These are phyloP conservation scores for Calcarius ornatus DNA, from an alignment of 2,113 vertebrate genomes.

Conservation along the genomic window DNA sequence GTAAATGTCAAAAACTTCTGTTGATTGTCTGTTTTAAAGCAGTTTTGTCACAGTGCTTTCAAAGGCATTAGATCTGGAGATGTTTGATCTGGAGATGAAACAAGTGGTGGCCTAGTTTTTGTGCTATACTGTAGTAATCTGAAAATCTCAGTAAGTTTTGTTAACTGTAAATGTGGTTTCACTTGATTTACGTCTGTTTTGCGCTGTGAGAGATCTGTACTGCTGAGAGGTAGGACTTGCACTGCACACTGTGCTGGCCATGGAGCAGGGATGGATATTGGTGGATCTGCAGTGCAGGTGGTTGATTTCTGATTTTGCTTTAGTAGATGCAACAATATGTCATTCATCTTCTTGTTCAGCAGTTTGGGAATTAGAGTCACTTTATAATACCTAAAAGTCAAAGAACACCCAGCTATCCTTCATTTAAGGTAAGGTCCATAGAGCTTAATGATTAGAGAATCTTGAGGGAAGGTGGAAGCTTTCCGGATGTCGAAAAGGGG, in stretches of 20 bases:
- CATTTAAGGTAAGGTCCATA: background rate
- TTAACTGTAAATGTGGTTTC: background rate
- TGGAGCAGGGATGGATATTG: background rate
- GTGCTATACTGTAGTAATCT: background rate
- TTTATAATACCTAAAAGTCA: background rate
- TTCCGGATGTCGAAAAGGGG: background rate
- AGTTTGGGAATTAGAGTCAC: background rate
- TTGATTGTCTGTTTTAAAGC: background rate
- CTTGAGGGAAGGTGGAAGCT: background rate
- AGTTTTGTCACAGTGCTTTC: background rate
- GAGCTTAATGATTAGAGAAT: background rate
- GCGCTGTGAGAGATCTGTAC: background rate
- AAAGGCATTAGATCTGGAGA: background rate
- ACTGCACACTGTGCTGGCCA: fast-evolving
- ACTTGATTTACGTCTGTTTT: background rate
- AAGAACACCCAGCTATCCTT: background rate
- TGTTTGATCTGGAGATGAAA: background rate
- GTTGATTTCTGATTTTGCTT: background rate
- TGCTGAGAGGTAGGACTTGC: background rate
- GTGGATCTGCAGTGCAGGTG: background rate
- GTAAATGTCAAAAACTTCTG: background rate
- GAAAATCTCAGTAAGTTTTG: background rate
- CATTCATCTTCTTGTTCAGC: background rate
- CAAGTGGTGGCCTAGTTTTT: background rate
- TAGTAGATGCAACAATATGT: background rate